phyloP scores from a whole-genome alignment of 2,113 vertebrate species.

The Bubo blakistoni region DNA sequence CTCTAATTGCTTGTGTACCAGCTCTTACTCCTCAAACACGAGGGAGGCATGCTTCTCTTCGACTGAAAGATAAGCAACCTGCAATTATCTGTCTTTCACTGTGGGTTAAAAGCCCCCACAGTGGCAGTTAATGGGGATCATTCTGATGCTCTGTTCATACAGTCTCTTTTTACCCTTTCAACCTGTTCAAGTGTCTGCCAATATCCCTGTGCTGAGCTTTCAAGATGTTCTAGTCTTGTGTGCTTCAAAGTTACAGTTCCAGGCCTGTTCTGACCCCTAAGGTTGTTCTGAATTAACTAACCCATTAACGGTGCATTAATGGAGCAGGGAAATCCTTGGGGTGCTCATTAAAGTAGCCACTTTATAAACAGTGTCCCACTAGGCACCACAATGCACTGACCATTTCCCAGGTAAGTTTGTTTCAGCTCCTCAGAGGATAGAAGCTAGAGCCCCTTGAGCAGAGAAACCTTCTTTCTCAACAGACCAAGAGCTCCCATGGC shows the following conservation, averaged over 20 bases:
- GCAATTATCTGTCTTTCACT: not conserved
- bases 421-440: not conserved
- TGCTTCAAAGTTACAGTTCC: not conserved
- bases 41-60: not conserved
- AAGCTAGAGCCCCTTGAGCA: not conserved
- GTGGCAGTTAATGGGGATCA: not conserved
- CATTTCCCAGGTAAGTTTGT: not conserved
- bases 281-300: not conserved
- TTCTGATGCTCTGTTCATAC: not conserved
- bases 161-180: not conserved
- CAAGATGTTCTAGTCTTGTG: not conserved
- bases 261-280: not conserved
- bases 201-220: not conserved
- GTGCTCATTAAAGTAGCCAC: not conserved
- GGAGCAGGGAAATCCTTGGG: not conserved
- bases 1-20: not conserved
- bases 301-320: not conserved
- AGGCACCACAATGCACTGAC: not conserved
- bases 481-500: not conserved
- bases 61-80: not conserved
- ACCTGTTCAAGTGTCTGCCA: not conserved
- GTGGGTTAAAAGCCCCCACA: not conserved
- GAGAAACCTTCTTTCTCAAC: not conserved
- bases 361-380: not conserved
- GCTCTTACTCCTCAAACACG: not conserved